A percentile compares a stretch with the other conserved stretches of the same genome.
phyloP scores from a whole-genome alignment of 2,888 invertebrate species.

The Campaea margaritaria region DNA sequence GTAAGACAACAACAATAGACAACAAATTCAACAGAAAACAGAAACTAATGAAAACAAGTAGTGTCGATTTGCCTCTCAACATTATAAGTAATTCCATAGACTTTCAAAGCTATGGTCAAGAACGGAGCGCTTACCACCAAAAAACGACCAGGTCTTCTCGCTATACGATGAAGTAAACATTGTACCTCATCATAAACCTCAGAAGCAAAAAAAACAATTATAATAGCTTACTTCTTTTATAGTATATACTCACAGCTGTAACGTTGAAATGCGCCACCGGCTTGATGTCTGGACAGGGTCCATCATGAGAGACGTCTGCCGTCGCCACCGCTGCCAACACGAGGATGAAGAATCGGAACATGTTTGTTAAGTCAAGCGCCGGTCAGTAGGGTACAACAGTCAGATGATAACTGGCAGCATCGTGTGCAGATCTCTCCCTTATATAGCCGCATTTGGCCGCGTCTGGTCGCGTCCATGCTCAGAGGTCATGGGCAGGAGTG shows the following conservation, averaged over 20 bases:
- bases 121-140: no score
- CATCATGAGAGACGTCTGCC: conserved; percentile 63
- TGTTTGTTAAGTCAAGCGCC: conserved; percentile 52
- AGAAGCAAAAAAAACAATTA: not conserved
- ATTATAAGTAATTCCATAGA: no score
- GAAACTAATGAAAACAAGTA: no score
- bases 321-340: conserved; percentile 62
- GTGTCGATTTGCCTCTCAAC: no score
- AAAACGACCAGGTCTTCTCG: no score
- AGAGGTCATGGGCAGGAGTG: conserved; percentile 66
- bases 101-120: no score
- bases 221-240: conserved; percentile 1
- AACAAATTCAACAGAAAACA: no score
- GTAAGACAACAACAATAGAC: no score
- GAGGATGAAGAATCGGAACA: conserved; percentile 60
- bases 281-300: conserved; percentile 65
- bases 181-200: no score
- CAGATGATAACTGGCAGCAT: conserved; percentile 53
- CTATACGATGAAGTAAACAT: no score
- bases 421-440: conserved; percentile 49
- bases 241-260: conserved; percentile 57
- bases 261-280: conserved; percentile 69
- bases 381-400: conserved; percentile 51
- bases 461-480: conserved; percentile 27
- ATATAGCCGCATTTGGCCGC: conserved; percentile 58